Evolutionary conservation across 1,140 invertebrate species (phyloP).

Genomic region (Papilio dardanus): DNA sequence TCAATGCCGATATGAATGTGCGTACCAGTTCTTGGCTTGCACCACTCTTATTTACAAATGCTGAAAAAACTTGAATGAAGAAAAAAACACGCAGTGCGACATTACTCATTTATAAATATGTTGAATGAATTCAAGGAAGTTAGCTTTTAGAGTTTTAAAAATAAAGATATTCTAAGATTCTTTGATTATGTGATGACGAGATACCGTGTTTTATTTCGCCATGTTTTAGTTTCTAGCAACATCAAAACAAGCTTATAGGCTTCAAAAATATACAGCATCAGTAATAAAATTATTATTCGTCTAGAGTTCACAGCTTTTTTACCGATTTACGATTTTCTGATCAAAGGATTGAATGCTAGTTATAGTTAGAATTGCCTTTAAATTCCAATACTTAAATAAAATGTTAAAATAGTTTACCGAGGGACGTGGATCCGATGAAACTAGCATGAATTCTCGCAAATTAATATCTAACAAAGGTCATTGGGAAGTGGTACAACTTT

Average conservation of each 20-base stretch:
- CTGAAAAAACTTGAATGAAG: conserved; percentile 34
- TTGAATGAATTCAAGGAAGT: background rate
- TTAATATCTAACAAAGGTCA: conserved; percentile 67
- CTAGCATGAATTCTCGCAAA: conserved; percentile 41
- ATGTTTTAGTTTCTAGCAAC: background rate
- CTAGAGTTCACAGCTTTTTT: background rate
- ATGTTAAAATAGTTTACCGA: too few relatives aligned
- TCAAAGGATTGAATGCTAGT: background rate
- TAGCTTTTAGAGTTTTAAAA: background rate
- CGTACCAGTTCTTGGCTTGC: conserved; percentile 46
- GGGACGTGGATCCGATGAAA: background rate
- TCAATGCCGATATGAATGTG: conserved; percentile 62
- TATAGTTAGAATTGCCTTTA: background rate
- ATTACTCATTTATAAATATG: conserved; percentile 11
- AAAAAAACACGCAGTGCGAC: conserved; percentile 12
- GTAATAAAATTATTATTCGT: background rate
- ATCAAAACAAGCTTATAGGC: background rate
- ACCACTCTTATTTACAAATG: conserved; percentile 37
- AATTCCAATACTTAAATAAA: background rate
- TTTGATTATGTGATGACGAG: background rate
- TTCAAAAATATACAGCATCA: background rate
- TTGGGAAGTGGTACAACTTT: conserved; percentile 71
- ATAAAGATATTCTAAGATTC: background rate
- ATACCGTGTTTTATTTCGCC: background rate
- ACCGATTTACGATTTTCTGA: background rate